These are phyloP conservation scores for Porites lutea DNA, from an alignment of 64 coral and sea anemone species.

Conservation along the genomic window DNA sequence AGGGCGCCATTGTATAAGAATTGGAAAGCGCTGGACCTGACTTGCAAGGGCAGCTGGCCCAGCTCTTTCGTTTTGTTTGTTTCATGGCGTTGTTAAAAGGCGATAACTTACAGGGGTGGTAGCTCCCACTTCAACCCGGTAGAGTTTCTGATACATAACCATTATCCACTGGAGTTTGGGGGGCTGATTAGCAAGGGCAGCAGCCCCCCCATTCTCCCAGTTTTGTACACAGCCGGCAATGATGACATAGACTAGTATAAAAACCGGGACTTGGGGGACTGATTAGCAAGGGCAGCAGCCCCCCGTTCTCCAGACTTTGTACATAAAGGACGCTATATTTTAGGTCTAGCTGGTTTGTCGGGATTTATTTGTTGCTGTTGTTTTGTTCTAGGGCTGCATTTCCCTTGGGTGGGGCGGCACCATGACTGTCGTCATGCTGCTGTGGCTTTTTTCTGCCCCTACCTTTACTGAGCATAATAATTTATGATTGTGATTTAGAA, in stretches of 20 bases:
- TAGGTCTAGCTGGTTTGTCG: background rate
- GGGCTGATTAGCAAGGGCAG: constrained; percentile 12
- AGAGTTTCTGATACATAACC: background rate
- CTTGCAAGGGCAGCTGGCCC: constrained; percentile 2
- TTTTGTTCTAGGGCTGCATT: too few relatives aligned
- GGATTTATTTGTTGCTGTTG: too few relatives aligned
- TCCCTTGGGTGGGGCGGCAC: too few relatives aligned
- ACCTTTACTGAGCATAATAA: background rate
- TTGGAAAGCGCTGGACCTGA: background rate
- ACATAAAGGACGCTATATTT: too few relatives aligned
- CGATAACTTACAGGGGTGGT: background rate
- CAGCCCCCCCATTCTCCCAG: background rate
- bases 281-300: background rate
- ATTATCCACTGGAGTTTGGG: background rate
- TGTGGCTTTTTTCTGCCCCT: too few relatives aligned
- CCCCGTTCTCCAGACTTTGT: background rate
- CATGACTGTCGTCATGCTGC: too few relatives aligned
- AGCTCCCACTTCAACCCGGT: background rate
- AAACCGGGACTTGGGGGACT: background rate
- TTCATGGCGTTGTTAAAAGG: background rate
- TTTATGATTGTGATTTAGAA: background rate
- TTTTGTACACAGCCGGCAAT: background rate
- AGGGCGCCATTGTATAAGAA: background rate
- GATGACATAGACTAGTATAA: background rate
- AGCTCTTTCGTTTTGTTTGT: background rate